Conservation (phyloP, 2,797 vertebrate genomes). For the Oophaga sylvatica region DNA sequence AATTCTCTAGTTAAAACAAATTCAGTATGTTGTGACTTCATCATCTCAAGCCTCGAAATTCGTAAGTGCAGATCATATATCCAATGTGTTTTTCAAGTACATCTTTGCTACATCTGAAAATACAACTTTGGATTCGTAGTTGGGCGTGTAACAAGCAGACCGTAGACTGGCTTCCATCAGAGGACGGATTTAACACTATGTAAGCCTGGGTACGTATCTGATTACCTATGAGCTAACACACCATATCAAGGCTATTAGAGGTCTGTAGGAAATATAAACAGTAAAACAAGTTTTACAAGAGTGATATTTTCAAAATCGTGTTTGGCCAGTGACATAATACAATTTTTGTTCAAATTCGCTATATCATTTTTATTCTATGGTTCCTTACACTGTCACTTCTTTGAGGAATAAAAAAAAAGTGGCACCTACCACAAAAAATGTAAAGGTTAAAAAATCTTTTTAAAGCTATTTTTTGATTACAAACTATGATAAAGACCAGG, state of each 20-base stretch:
- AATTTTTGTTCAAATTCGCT: not conserved
- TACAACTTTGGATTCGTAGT: conserved; percentile 25
- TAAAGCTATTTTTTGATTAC: not conserved
- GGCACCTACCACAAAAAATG: not conserved
- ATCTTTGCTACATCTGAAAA: conserved; percentile 19
- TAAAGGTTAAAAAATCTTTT: not conserved
- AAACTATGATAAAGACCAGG: not conserved
- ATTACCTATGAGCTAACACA: conserved; percentile 48
- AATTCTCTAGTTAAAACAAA: conserved; percentile 26
- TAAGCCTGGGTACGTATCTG: conserved; percentile 41
- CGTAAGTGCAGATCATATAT: not conserved
- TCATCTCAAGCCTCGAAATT: conserved; percentile 2
- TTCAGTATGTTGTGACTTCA: conserved; percentile 34
- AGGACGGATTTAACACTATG: conserved; percentile 26
- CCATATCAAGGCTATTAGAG: conserved; percentile 29
- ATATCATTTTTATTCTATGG: not conserved
- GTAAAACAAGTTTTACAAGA: conserved; percentile 6
- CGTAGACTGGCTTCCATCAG: conserved; percentile 45
- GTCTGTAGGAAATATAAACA: conserved; percentile 28
- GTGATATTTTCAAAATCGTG: conserved; percentile 8
- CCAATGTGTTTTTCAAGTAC: conserved; percentile 29
- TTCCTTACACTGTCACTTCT: not conserved
- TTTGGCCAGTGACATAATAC: conserved; percentile 3
- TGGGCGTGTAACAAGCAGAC: conserved; percentile 43
- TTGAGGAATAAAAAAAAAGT: not conserved